Percentiles rank a stretch among this genome's conserved stretches.
phyloP scores from a whole-genome alignment of 2,888 invertebrate species.

The Phymatocera aterrima region DNA sequence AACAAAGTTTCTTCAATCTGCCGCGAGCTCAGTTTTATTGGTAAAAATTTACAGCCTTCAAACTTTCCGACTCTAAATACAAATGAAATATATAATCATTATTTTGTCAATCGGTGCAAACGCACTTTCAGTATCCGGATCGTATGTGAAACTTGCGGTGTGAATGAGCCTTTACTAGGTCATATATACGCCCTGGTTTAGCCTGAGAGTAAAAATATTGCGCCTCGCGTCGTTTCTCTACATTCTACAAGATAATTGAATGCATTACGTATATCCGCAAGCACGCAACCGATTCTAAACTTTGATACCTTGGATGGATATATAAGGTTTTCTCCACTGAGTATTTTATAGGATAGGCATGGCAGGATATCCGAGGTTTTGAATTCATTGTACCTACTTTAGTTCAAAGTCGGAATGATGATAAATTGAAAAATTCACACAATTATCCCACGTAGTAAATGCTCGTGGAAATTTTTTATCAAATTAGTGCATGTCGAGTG shows the following conservation, averaged over 20 bases:
- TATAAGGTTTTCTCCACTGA: constrained; percentile 12
- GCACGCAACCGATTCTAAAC: constrained; percentile 28
- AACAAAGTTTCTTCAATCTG: no score
- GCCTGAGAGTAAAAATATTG: background rate
- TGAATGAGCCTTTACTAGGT: background rate
- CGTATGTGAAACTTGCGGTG: background rate
- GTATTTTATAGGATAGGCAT: background rate
- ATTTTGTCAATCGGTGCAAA: background rate
- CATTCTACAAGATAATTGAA: constrained; percentile 43
- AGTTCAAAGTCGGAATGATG: background rate
- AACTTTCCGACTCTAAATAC: no score
- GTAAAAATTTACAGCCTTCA: no score
- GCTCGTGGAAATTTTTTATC: background rate
- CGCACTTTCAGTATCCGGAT: background rate
- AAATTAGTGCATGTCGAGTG: background rate
- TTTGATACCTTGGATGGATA: constrained; percentile 13
- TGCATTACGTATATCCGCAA: constrained; percentile 36
- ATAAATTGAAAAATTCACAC: no score
- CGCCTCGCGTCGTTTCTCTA: constrained; percentile 35
- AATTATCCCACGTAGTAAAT: background rate
- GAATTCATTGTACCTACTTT: background rate
- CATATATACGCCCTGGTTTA: constrained; percentile 1
- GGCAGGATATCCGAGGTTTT: background rate
- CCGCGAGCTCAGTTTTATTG: no score
- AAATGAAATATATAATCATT: constrained; percentile 5